phyloP scores from a whole-genome alignment of 2,797 vertebrate genomes.

The Coilia nasus region DNA sequence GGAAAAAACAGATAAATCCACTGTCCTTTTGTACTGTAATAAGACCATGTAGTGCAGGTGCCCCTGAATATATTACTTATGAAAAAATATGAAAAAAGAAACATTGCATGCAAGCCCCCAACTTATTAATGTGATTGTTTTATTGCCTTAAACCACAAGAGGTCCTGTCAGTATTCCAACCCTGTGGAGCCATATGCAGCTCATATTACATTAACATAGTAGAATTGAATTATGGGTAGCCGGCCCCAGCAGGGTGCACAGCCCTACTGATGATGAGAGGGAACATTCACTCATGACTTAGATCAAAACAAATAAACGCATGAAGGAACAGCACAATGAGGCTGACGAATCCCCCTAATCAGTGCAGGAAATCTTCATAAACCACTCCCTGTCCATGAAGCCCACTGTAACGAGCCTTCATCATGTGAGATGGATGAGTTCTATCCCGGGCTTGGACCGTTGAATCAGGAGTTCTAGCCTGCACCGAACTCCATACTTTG shows the following conservation, averaged over 20 bases:
- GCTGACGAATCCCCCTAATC: conserved; percentile 41
- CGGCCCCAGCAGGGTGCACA: conserved; percentile 43
- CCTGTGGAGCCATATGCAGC: conserved; percentile 43
- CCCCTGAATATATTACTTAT: conserved; percentile 17
- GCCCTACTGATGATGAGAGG: conserved; percentile 40
- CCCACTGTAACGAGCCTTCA: not conserved
- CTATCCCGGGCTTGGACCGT: not conserved
- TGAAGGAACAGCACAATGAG: conserved; percentile 29
- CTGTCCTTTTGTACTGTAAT: conserved; percentile 49
- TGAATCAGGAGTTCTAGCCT: not conserved
- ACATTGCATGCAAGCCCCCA: not conserved
- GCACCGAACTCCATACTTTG: not conserved
- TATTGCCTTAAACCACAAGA: conserved; percentile 35
- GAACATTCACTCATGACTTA: conserved; percentile 37
- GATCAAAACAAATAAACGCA: conserved; percentile 40
- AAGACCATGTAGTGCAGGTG: conserved; percentile 40
- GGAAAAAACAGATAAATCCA: conserved; percentile 16
- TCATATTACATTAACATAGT: conserved; percentile 44
- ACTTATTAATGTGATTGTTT: conserved; percentile 30
- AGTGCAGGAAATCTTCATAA: conserved; percentile 13
- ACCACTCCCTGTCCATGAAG: not conserved
- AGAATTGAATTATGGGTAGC: conserved; percentile 41
- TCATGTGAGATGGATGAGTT: not conserved
- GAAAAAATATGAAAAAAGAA: not conserved
- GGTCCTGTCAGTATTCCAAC: conserved; percentile 25